Evolutionary conservation across 2,888 invertebrate genomes (phyloP), one percentile per base, ranked within the genome.

Genomic region (Ophion ventricosus): DNA sequence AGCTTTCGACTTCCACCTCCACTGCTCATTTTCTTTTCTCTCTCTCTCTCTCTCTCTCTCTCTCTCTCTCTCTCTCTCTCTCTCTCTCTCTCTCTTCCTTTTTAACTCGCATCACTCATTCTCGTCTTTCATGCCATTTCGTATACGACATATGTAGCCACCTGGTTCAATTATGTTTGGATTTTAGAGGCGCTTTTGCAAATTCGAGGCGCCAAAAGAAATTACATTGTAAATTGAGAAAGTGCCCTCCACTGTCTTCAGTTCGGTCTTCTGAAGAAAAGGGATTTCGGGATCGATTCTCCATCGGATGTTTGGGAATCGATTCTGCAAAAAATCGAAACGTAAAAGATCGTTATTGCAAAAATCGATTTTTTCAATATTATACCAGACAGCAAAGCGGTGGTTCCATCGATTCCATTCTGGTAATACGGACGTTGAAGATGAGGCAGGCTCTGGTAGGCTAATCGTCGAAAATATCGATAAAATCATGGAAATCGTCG

Each of bases 141-240:
- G 66, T 64, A 77, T 77, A 79, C 87, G 85, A 82, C 91, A 90
- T 90, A 86, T 89, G 90, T 79, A 80, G 84, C 90, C 91, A 92
- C 91, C 91, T 92, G 91, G 91, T 73, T 87, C 85, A 87, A 86
- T 86, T 87, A 73, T 66, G 40, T 81, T 84, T 82, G 80, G 70
- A 57, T 66, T 80, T 83, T 57, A 7, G 23, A 17, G 17, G 25
- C 7, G 10, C 23, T 54, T 17, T 73, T 25, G 23, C 56, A 0
- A 25, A 67, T 59, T 23, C 35, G 29, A n/a, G 11, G 7, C 23
- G 8, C n/a, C 76, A 23, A 23, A 29, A 8, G 17, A 61, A 29
- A 54, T 69, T 56, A 1, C 0, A 17, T 23, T 8, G 10, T 25
- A 20, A 61, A 17, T 7, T 35, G 20, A 2, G 17, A 25, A 26